Evolutionary conservation across 2,888 invertebrate genomes (phyloP).

Genomic region (Camponotus fellah): DNA sequence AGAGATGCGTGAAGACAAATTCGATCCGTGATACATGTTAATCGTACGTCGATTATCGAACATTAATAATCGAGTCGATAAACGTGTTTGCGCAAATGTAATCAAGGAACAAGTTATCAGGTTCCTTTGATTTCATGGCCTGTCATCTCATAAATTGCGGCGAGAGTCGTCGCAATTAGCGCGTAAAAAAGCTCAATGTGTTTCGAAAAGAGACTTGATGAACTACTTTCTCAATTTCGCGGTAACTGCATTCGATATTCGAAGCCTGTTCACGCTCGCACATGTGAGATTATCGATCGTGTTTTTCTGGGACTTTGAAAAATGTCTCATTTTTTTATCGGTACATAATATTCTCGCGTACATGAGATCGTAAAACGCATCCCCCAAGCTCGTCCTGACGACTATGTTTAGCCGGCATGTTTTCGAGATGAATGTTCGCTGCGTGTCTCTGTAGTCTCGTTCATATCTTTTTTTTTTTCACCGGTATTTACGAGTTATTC

Average conservation of each 20-base stretch:
- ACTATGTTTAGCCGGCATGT: conserved; percentile 80
- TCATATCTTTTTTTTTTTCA: conserved; percentile 72
- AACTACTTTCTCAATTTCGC: conserved; percentile 32
- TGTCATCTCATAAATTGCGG: conserved; percentile 69
- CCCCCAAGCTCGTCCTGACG: conserved; percentile 67
- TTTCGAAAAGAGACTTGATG: background rate
- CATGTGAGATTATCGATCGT: background rate
- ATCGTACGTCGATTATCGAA: conserved; percentile 68
- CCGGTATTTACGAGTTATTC: conserved; percentile 73
- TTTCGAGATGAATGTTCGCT: conserved; percentile 80
- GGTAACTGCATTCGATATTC: background rate
- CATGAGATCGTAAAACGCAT: conserved; percentile 73
- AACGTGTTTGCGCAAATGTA: conserved; percentile 65
- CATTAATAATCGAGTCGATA: conserved; percentile 66
- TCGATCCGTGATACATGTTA: conserved; percentile 62
- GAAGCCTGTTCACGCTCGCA: no score
- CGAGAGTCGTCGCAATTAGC: conserved; percentile 65
- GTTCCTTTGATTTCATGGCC: conserved; percentile 67
- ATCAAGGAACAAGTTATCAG: conserved; percentile 39
- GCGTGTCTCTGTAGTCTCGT: conserved; percentile 65
- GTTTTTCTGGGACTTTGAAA: conserved; percentile 46
- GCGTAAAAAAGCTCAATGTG: conserved; percentile 20
- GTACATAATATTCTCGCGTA: conserved; percentile 55
- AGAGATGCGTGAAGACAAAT: conserved; percentile 3
- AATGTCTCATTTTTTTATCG: conserved; percentile 65